Base-by-base conservation (phyloP, 2,797 vertebrate genomes). In the Loris lydekkerianus region DNA sequence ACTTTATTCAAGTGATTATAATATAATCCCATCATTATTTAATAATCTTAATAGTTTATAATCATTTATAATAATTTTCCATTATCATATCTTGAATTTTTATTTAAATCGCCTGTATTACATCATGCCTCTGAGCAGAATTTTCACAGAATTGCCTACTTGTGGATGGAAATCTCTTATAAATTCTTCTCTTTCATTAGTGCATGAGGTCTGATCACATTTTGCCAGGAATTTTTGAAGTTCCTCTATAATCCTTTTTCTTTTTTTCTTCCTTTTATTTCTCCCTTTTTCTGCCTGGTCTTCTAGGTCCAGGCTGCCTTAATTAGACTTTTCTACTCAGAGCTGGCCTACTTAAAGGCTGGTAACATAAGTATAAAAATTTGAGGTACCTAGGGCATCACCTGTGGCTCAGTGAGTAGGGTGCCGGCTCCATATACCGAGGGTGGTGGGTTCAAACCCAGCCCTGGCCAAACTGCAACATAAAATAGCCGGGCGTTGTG, bases 311-410 rank as follows among this genome's bases (percentile, higher is more conserved):
- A 87, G 92, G 6, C 65, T 91, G 10, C 20, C 49, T 82, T 94
- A 83, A 84, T 87, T 77, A 86, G 82, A n/a, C 61, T 86, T 93
- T 77, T 81, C 20, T 82, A 21, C 82, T 94, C n/a, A 89, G 80
- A n/a, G 18, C 34, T 86, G 53, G 3, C 40, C 31, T 92, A 60
- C 20, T 80, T 86, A 88, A 86, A 56, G 9, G 25, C 43, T 76
- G 15, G 40, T n/a, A 69, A 75, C 43, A 75, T 15, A 21, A 29
- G 7, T 73, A 70, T 85, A 88, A 93, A 89, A 92, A 43, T 78
- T 73, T 37, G 17, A 69, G 73, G 7, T 89, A 37, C 13, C 34
- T 83, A 18, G 34, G 34, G 34, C 34, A 34, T 34, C 34, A 34
- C 34, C 34, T 34, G 34, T 34, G 34, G 34, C 34, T 34, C 34